Conservation (phyloP, 2,888 invertebrate species). For the Meganola albula region DNA sequence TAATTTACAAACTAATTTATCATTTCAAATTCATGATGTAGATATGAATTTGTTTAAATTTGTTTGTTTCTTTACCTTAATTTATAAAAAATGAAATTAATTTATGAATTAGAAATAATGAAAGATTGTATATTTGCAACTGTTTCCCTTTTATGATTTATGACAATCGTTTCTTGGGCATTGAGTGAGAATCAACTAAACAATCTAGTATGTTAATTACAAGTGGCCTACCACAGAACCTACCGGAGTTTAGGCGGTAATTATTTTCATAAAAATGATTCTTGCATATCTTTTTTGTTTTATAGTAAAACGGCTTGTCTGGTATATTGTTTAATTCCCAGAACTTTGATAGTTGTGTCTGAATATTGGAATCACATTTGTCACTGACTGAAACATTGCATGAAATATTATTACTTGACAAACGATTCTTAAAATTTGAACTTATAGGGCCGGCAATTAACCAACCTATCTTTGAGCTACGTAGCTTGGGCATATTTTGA, state of each 20-base stretch:
- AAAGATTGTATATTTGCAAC: background rate
- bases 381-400: no score
- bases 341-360: conserved; percentile 7
- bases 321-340: conserved; percentile 10
- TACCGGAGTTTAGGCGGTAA: conserved; percentile 8
- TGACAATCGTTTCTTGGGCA: conserved; percentile 14
- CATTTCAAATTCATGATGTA: no score
- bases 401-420: no score
- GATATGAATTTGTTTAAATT: no score
- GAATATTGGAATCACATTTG: no score
- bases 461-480: conserved; percentile 8
- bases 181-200: conserved; percentile 19
- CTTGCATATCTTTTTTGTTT: conserved; percentile 15
- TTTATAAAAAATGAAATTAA: background rate
- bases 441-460: conserved; percentile 5
- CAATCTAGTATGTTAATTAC: conserved; percentile 1
- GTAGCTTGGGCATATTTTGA: background rate
- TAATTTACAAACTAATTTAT: background rate
- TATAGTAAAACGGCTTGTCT: background rate
- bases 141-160: conserved; percentile 2
- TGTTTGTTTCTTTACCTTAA: background rate
- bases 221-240: conserved; percentile 18
- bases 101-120: background rate
- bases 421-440: no score
- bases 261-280: conserved; percentile 17